Evolutionary conservation across 2,888 invertebrate species (phyloP).

Genomic region (Norana najaformis): DNA sequence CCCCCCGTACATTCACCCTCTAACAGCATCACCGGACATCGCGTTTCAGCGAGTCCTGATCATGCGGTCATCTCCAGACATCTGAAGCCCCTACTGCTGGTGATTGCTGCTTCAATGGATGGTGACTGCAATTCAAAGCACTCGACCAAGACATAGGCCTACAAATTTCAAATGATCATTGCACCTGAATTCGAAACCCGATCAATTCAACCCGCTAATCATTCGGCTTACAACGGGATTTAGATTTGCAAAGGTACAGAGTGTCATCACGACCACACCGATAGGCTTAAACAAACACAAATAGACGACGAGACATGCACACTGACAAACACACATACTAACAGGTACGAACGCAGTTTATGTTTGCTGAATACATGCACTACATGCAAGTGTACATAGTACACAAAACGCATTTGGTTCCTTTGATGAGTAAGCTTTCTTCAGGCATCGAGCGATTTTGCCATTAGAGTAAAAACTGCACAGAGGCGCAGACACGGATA

Average conservation of each 20-base stretch:
- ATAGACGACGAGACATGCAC: neutral
- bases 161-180: neutral
- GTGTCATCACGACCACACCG: neutral
- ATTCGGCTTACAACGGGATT: neutral
- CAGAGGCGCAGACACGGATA: neutral
- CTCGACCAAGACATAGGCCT: too few species aligned
- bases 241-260: neutral
- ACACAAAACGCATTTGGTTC: neutral
- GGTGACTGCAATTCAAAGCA: too few species aligned
- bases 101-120: too few species aligned
- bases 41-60: too few species aligned
- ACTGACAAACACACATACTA: neutral
- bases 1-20: too few species aligned
- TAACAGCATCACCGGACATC: too few species aligned
- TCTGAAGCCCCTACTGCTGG: too few species aligned
- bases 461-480: neutral
- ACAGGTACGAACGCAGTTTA: neutral
- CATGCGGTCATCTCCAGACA: too few species aligned
- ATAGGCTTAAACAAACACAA: neutral
- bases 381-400: neutral
- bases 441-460: neutral
- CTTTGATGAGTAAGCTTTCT: neutral
- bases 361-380: neutral
- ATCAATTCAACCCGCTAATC: neutral
- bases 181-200: neutral